Evolutionary conservation across 53 echinoderm and acorn worm species (phyloP), one percentile per base, ranked within the genome.

Genomic region (Apostichopus leukothele): DNA sequence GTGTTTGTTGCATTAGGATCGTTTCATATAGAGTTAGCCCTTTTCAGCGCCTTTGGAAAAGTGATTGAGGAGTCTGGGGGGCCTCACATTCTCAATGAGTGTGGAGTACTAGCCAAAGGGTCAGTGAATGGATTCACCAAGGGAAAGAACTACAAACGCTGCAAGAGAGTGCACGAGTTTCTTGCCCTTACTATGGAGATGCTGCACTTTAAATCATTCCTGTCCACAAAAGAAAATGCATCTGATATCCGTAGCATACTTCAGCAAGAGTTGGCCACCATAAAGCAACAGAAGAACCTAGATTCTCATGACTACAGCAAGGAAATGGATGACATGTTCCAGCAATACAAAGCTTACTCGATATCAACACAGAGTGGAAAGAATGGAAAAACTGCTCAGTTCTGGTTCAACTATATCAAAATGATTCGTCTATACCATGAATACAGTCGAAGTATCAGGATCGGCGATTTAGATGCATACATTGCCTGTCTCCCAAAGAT

Each of bases 361-460:
- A 83, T 8, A 21, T 14, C 9, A 5, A 83, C 83, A 83, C 83
- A 53, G 21, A 83, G 5, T 83, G 83, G 83, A 12, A 16, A 52
- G 60, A 52, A 83, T 86, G 84, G 84, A 59, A 83, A 54, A 83
- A 83, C 57, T n/a, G 84, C 57, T 57, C 86, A 86, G 67, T 86
- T 86, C 73, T 86, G 86, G 67, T 86, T 86, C 84, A 66, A 13
- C 11, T 86, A 86, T 61, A 20, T 86, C 1, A 16, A 86, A 26
- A 86, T 86, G 86, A 67, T 86, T 23, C 86, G 16, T 86, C 76
- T 50, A 13, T 50, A 86, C 86, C 86, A 59, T 67, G 86, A 86
- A 68, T 86, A 86, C 68, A 86, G 86, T 86, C 21, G 63, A 21
- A 86, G 73, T 18, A 67, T 86, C 60, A 25, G 66, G 39, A 39